Conservation (phyloP, 2,797 vertebrate species). For the Tiaroga cobitis region DNA sequence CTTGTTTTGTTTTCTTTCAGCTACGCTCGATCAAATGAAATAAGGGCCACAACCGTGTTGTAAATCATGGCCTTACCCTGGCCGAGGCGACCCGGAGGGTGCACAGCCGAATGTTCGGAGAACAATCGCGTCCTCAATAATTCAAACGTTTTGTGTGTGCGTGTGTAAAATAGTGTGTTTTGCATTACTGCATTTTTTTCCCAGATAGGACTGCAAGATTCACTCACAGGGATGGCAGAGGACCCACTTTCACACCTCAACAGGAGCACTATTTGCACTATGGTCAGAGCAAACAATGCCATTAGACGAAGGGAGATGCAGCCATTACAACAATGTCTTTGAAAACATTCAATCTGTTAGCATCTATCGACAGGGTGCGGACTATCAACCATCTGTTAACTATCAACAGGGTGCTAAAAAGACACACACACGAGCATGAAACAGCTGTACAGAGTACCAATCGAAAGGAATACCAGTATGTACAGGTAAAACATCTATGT, state of each 20-base stretch:
- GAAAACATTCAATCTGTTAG: constrained; percentile 46
- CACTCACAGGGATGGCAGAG: too few species aligned
- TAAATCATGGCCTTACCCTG: too few species aligned
- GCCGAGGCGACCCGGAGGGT: too few species aligned
- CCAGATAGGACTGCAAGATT: too few species aligned
- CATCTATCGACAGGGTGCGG: background rate
- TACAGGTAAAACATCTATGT: background rate
- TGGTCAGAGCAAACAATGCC: constrained; percentile 31
- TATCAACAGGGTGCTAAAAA: background rate
- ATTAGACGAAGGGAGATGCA: background rate
- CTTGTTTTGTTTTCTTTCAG: too few species aligned
- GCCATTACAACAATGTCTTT: constrained; percentile 30
- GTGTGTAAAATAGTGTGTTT: too few species aligned
- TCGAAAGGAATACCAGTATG: constrained; percentile 4
- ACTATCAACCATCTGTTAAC: background rate
- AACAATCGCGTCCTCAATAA: background rate
- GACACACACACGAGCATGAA: background rate
- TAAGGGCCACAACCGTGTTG: too few species aligned
- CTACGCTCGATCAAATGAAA: too few species aligned
- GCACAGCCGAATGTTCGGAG: background rate
- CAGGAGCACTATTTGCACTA: background rate
- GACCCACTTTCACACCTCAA: too few species aligned
- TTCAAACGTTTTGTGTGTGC: too few species aligned
- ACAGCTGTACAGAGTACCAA: background rate
- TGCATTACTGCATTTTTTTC: too few species aligned